phyloP scores from a whole-genome alignment of 2,888 invertebrate species.

The Lapara coniferarum region DNA sequence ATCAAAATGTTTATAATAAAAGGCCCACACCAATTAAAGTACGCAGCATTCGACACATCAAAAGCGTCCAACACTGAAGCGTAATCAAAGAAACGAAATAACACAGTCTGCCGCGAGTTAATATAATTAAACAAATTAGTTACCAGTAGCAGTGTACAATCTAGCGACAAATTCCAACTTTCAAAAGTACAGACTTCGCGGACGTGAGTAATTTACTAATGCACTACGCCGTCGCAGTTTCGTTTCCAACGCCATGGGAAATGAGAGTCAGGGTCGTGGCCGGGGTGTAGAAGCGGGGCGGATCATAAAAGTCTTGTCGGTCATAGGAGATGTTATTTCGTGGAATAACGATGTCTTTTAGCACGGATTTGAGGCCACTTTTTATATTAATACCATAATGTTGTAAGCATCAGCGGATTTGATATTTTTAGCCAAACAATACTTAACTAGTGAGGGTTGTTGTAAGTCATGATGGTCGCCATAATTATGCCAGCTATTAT shows the following conservation, averaged over 20 bases:
- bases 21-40: too few species aligned
- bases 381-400: too few species aligned
- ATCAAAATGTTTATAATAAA: too few species aligned
- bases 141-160: constrained; percentile 64
- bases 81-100: constrained; percentile 24
- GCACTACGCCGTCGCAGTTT: constrained; percentile 65
- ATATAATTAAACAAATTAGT: constrained; percentile 76
- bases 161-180: constrained; percentile 75
- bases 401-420: too few species aligned
- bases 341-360: too few species aligned
- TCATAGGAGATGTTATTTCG: background rate
- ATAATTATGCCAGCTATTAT: too few species aligned
- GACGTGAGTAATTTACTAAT: constrained; percentile 83
- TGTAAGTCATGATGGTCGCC: too few species aligned
- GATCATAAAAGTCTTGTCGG: background rate
- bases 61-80: too few species aligned
- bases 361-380: too few species aligned
- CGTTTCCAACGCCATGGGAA: constrained; percentile 53
- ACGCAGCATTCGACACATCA: too few species aligned
- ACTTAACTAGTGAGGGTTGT: too few species aligned
- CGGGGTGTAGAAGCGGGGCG: constrained; percentile 32
- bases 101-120: constrained; percentile 39
- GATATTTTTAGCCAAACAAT: too few species aligned
- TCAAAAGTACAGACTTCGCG: constrained; percentile 67
- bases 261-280: constrained; percentile 51